A percentile compares a stretch with the other conserved stretches of the same genome.
Evolutionary conservation across 2,113 vertebrate genomes (phyloP).

Genomic region (Sclerurus mexicanus): DNA sequence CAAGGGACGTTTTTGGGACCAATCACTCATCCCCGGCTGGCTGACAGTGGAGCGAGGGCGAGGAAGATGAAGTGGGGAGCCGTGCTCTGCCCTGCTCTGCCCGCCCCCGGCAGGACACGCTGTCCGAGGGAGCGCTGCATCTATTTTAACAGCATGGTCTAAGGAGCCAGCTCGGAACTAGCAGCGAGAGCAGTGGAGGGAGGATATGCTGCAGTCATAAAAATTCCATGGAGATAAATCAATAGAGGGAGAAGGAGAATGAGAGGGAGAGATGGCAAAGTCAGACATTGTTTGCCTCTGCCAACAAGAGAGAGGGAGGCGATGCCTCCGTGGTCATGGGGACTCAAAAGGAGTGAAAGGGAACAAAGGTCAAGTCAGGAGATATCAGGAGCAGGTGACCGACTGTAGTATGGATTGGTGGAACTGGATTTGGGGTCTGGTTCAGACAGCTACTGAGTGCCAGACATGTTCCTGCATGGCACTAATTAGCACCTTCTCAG

Average conservation of each 20-base stretch:
- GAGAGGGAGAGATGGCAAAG: not conserved
- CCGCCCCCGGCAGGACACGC: not conserved
- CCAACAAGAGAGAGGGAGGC: not conserved
- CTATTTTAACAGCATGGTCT: not conserved
- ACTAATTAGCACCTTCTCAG: slow-evolving; percentile 23
- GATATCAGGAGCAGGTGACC: not conserved
- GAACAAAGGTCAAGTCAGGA: not conserved
- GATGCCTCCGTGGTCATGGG: fast-evolving
- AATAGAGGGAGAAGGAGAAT: slow-evolving; percentile 1
- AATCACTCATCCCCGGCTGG: not conserved
- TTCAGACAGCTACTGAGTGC: not conserved
- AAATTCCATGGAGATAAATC: slow-evolving; percentile 29
- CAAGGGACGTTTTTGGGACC: not conserved
- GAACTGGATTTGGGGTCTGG: not conserved
- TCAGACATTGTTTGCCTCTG: not conserved
- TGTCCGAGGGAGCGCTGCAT: not conserved
- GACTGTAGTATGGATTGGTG: not conserved
- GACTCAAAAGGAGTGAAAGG: not conserved
- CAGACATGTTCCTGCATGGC: not conserved
- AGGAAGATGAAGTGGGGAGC: not conserved
- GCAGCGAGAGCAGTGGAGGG: not conserved
- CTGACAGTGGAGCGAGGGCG: not conserved
- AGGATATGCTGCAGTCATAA: slow-evolving; percentile 47
- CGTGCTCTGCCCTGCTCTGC: not conserved
- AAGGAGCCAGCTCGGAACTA: not conserved